Percentiles rank a stretch among this genome's conserved stretches.
These are phyloP conservation scores for Naso thynnoides DNA, from an alignment of 2,797 vertebrate genomes.

Conservation along the genomic window DNA sequence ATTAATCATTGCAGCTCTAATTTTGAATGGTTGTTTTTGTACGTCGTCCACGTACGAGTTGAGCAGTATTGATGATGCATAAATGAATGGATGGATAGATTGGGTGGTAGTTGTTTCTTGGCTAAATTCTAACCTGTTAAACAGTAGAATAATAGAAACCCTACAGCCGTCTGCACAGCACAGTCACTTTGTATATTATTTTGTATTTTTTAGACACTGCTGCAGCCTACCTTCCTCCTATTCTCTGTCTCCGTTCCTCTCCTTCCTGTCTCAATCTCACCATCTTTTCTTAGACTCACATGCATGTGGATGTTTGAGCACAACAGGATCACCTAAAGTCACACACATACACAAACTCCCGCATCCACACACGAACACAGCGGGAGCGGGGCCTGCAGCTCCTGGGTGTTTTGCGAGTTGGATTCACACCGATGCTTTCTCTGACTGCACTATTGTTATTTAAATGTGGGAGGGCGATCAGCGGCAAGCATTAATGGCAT, in stretches of 20 bases:
- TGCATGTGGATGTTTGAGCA: conserved; percentile 46
- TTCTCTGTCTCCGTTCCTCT: conserved; percentile 6
- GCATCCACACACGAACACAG: conserved; percentile 40
- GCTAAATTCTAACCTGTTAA: background rate
- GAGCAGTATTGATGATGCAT: background rate
- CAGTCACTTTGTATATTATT: conserved; percentile 32
- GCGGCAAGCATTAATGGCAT: conserved; percentile 83
- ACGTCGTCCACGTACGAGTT: background rate
- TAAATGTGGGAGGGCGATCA: conserved; percentile 84
- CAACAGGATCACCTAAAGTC: conserved; percentile 29
- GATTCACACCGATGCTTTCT: conserved; percentile 82
- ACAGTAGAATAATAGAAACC: background rate
- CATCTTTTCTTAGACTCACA: conserved; percentile 47
- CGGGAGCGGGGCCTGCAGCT: conserved; percentile 62
- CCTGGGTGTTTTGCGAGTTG: conserved; percentile 78
- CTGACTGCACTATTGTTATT: conserved; percentile 84
- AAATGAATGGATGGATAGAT: background rate
- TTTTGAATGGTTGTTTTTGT: background rate
- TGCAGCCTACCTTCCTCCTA: conserved; percentile 22
- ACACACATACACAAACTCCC: conserved; percentile 24
- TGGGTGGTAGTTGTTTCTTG: background rate
- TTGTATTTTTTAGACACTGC: conserved; percentile 48
- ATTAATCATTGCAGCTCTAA: background rate
- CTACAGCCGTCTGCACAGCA: conserved; percentile 26
- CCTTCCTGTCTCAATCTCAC: conserved; percentile 29